phyloP scores from a whole-genome alignment of 2,797 vertebrate species.

The Gobionotothen gibberifrons region DNA sequence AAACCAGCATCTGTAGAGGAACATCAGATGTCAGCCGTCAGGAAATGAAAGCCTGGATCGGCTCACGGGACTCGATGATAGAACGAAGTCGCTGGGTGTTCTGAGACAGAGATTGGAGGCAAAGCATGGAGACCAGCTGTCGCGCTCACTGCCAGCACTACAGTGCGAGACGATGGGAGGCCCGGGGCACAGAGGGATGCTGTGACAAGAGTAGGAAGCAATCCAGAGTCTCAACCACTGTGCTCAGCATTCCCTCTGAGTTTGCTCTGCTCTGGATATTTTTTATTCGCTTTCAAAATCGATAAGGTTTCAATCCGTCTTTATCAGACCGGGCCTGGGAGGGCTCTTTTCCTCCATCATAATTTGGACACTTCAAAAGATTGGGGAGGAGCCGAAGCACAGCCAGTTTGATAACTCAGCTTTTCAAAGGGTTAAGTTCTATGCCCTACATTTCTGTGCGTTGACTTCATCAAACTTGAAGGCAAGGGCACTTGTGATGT shows the following conservation, averaged over 20 bases:
- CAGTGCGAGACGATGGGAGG: conserved; percentile 52
- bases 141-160: conserved; percentile 66
- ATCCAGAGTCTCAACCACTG: conserved; percentile 49
- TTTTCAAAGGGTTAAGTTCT: conserved; percentile 55
- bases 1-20: conserved; percentile 75
- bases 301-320: conserved; percentile 56
- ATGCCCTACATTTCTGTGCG: conserved; percentile 64
- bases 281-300: conserved; percentile 58
- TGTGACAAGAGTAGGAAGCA: conserved; percentile 67
- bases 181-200: conserved; percentile 51
- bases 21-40: conserved; percentile 79
- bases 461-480: conserved; percentile 47
- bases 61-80: conserved; percentile 70
- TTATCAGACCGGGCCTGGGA: conserved; percentile 39
- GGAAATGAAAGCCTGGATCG: conserved; percentile 76
- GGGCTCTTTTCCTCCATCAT: conserved; percentile 38
- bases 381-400: conserved; percentile 44
- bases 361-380: conserved; percentile 56
- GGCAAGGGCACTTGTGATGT: conserved; percentile 20
- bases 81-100: conserved; percentile 58
- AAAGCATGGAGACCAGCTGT: conserved; percentile 79
- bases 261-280: conserved; percentile 43
- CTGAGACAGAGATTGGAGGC: conserved; percentile 63
- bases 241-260: conserved; percentile 38
- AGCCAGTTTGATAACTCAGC: conserved; percentile 49